Evolutionary conservation across 2,113 vertebrate species (phyloP).

Genomic region (Phalacrocorax brasilianus): DNA sequence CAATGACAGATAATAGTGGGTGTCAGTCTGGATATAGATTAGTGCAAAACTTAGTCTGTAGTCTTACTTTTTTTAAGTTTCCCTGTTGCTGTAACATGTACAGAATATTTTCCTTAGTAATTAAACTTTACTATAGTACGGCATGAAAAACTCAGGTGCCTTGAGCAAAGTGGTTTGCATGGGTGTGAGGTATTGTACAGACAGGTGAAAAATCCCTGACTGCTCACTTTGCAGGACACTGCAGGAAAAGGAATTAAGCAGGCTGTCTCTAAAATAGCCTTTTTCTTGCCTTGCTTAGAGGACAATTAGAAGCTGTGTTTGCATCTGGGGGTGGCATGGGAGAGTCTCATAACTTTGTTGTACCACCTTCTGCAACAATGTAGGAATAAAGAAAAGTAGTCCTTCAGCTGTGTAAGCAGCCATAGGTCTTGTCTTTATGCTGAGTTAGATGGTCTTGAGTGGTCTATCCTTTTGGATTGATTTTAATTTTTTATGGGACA

Average conservation of each 20-base stretch:
- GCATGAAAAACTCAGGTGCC: not conserved
- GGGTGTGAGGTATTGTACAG: not conserved
- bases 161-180: not conserved
- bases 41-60: not conserved
- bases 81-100: not conserved
- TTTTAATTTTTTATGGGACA: not conserved
- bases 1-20: not conserved
- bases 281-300: not conserved
- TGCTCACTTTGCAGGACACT: not conserved
- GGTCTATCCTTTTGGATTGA: not conserved
- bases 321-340: not conserved
- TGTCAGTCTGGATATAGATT: not conserved
- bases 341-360: not conserved
- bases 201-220: not conserved
- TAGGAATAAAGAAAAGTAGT: not conserved
- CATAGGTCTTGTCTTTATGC: not conserved
- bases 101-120: not conserved
- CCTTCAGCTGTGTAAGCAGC: not conserved
- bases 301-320: not conserved
- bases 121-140: not conserved
- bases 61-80: not conserved
- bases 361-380: not conserved
- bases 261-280: not conserved
- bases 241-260: not conserved
- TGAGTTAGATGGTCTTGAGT: not conserved